Base-by-base conservation (phyloP, 2,113 vertebrate genomes). In the Myrmophylax atrothorax region DNA sequence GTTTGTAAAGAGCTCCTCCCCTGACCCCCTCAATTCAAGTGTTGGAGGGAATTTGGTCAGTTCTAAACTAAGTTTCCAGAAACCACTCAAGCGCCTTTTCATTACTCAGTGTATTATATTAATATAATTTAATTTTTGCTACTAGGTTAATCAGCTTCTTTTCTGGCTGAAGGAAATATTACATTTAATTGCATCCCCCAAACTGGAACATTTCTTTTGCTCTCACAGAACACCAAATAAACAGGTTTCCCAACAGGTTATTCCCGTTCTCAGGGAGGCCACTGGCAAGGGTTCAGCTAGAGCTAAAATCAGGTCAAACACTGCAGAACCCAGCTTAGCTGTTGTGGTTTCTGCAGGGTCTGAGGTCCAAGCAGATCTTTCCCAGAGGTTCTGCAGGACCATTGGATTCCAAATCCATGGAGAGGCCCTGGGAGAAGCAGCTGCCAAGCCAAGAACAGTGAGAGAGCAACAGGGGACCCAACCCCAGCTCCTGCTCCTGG, bases 21-120 rank as follows among this genome's bases (percentile, higher is more conserved):
- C 40, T 64, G 47, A 58, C 5, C 13, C 6, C 19, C 42, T 19
- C 0, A 0, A 80, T 84, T n/a, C 20, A 63, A 75, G 26, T 16
- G 25, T 3, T 86, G 77, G 89, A 91, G n/a, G 52, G 47, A 87
- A 78, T 84, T 79, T 60, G 44, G 58, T 87, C 40, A 68, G 42
- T 75, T 87, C 56, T 52, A 77, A 92, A 92, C 33, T 73, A 74
- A 77, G 62, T 75, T 92, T 92, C 77, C 87, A 89, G 92, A 81
- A 94, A 91, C 77, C 84, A 64, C 56, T 94, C 59, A 78, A 90
- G 49, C 68, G 56, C 64, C n/a, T 91, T 89, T 38, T 78, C 52
- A 87, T 91, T 84, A 91, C 35, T 87, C 44, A 60, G 38, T 63
- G n/a, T 16, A 79, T 75, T 82, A 84, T 33, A 75, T n/a, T 56